Evolutionary conservation across 2,888 invertebrate species (phyloP).

Genomic region (Perizoma affinitatum): DNA sequence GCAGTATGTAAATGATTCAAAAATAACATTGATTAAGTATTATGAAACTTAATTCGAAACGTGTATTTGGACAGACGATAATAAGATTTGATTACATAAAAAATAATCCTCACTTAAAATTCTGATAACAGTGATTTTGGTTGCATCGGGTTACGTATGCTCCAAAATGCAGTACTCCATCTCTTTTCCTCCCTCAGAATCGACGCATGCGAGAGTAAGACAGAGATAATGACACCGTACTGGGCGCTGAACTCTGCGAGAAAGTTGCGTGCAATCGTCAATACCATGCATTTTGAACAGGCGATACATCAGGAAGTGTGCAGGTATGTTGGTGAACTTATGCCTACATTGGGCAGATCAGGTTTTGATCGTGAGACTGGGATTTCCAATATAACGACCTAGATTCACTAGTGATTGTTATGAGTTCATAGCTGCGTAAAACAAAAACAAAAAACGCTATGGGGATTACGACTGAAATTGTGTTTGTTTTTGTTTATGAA

Average conservation of each 20-base stretch:
- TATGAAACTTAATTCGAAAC: slow-evolving; percentile 10
- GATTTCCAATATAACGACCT: slow-evolving; percentile 16
- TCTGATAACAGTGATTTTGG: slow-evolving; percentile 10
- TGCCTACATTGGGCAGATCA: slow-evolving; percentile 13
- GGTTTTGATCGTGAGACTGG: slow-evolving; percentile 15
- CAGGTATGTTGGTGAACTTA: slow-evolving; percentile 83
- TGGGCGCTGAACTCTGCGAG: slow-evolving; percentile 97
- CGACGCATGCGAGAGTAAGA: slow-evolving; percentile 95
- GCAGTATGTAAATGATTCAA: neutral
- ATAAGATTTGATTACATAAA: slow-evolving; percentile 20
- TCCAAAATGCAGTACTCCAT: slow-evolving; percentile 27
- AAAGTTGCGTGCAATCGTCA: slow-evolving; percentile 95
- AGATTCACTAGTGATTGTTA: slow-evolving; percentile 25
- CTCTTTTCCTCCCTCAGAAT: slow-evolving; percentile 78
- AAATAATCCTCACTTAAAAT: slow-evolving; percentile 14
- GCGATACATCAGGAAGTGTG: slow-evolving; percentile 98
- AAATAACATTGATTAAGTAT: slow-evolving; percentile 13
- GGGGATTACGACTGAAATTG: too few species aligned
- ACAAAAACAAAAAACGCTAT: too few species aligned
- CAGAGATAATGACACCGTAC: slow-evolving; percentile 96
- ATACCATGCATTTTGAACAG: slow-evolving; percentile 97
- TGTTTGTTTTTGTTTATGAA: too few species aligned
- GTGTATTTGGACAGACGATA: slow-evolving; percentile 18
- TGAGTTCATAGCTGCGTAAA: slow-evolving; percentile 13
- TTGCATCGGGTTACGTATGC: slow-evolving; percentile 18